These are phyloP conservation scores for Bovichtus diacanthus DNA, from an alignment of 2,797 vertebrate genomes.

Conservation along the genomic window DNA sequence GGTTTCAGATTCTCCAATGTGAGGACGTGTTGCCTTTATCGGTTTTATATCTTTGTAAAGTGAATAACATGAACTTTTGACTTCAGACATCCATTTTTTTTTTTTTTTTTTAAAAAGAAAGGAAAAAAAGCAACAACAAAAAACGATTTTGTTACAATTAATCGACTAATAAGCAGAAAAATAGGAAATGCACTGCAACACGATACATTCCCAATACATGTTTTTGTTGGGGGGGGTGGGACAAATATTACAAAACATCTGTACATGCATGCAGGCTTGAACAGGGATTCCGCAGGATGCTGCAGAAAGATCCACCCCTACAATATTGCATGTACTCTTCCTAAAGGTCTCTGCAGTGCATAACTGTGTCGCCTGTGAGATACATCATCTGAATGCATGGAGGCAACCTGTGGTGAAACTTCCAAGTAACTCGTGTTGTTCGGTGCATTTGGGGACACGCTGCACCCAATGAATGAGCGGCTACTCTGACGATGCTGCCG, in stretches of 20 bases:
- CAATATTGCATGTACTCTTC: neutral
- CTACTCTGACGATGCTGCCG: slow-evolving; percentile 86
- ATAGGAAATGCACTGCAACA: too few relatives aligned
- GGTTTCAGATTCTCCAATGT: neutral
- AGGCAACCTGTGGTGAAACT: slow-evolving; percentile 76
- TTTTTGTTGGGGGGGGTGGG: neutral
- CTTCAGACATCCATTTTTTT: neutral
- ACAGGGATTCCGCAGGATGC: too few relatives aligned
- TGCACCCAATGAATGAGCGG: slow-evolving; percentile 79
- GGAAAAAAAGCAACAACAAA: too few relatives aligned
- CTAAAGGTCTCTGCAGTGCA: slow-evolving; percentile 12
- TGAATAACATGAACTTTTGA: neutral
- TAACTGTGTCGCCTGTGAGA: slow-evolving; percentile 3
- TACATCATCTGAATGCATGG: slow-evolving; percentile 56
- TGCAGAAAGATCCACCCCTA: neutral
- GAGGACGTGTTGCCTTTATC: neutral
- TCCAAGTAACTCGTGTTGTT: slow-evolving; percentile 64
- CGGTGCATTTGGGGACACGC: slow-evolving; percentile 76
- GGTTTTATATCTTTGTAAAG: neutral
- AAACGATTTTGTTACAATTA: neutral
- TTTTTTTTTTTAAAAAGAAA: too few relatives aligned
- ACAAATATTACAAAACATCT: neutral
- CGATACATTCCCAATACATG: too few relatives aligned
- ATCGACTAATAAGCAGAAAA: too few relatives aligned
- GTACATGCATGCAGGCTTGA: neutral